Evolutionary conservation across 2,797 vertebrate genomes (phyloP).

Genomic region (Mastacembelus armatus): DNA sequence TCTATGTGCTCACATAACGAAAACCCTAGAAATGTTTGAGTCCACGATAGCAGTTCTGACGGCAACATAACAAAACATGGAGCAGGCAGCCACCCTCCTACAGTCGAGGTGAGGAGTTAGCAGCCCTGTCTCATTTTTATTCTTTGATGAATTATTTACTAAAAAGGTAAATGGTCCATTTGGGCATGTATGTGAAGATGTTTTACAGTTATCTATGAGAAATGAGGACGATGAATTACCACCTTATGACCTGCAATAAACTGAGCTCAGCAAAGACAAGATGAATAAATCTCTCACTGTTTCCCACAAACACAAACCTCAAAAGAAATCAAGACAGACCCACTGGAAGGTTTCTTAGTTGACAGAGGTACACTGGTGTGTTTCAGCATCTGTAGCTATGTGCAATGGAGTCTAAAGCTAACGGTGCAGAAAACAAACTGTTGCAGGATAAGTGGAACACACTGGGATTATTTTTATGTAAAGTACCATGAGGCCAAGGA

Average conservation of each 20-base stretch:
- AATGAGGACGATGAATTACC: constrained; percentile 30
- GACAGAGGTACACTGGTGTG: background rate
- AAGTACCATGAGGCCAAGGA: too few relatives aligned
- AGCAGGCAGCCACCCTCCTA: constrained; percentile 36
- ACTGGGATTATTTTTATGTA: too few relatives aligned
- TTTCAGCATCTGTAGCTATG: background rate
- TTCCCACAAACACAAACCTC: constrained; percentile 8
- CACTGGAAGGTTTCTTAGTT: background rate
- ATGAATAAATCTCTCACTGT: constrained; percentile 15
- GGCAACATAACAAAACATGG: constrained; percentile 28
- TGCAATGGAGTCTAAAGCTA: background rate
- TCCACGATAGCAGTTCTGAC: constrained; percentile 32
- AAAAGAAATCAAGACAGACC: constrained; percentile 18
- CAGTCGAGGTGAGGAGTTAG: too few relatives aligned
- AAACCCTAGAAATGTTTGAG: constrained; percentile 19
- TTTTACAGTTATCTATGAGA: constrained; percentile 19
- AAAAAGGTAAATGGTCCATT: background rate
- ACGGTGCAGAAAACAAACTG: background rate
- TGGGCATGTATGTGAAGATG: background rate
- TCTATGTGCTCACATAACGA: constrained; percentile 6
- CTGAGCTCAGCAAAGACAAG: constrained; percentile 10
- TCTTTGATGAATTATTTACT: constrained; percentile 40
- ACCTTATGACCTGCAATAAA: constrained; percentile 5
- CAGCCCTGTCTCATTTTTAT: constrained; percentile 7
- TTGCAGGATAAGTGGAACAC: too few relatives aligned